Evolutionary conservation across 2,113 vertebrate genomes (phyloP).

Genomic region (Pelvicachromis taeniatus): DNA sequence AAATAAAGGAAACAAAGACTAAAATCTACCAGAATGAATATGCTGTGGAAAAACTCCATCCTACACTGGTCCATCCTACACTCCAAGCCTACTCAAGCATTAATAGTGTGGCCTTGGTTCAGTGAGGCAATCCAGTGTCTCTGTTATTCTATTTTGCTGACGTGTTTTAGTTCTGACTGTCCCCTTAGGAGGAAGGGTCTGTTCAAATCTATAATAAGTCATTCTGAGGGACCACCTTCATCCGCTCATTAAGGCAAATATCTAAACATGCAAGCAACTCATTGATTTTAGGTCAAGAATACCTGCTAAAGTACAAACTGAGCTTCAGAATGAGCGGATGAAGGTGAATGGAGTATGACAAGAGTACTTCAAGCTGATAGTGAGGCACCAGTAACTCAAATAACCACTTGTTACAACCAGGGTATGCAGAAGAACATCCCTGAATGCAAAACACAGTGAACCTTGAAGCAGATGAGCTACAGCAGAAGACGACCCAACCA

Average conservation of each 20-base stretch:
- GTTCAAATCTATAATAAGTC: not conserved
- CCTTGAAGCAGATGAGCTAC: not conserved
- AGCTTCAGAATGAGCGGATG: not conserved
- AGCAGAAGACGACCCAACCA: not conserved
- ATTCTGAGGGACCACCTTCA: not conserved
- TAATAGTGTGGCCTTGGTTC: not conserved
- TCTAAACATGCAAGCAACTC: not conserved
- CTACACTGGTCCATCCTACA: not conserved
- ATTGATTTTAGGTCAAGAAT: not conserved
- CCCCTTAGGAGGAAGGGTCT: not conserved
- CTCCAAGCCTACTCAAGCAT: not conserved
- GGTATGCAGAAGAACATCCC: too few relatives aligned
- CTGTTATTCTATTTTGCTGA: not conserved
- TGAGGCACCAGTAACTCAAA: not conserved
- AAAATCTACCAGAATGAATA: not conserved
- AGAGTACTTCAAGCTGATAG: not conserved
- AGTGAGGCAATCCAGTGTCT: not conserved
- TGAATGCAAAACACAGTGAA: not conserved
- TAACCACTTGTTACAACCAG: too few relatives aligned
- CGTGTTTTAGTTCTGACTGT: not conserved
- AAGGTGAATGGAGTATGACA: not conserved
- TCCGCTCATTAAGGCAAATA: not conserved
- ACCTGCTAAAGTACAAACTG: not conserved
- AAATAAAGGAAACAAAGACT: not conserved
- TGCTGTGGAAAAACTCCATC: not conserved